Evolutionary conservation across 2,888 invertebrate species (phyloP).

Genomic region (Lithophane socia): DNA sequence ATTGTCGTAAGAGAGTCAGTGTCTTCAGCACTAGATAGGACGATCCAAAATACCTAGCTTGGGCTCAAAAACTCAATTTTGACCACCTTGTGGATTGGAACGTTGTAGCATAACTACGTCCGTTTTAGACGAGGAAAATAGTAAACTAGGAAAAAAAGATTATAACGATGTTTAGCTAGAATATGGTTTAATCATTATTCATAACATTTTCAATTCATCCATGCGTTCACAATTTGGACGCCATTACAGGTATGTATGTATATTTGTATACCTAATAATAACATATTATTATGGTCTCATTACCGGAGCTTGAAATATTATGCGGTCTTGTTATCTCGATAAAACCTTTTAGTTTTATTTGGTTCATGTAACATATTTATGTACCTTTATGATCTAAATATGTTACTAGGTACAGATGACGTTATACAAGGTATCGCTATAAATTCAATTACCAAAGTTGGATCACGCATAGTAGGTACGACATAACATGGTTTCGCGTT

Average conservation of each 20-base stretch:
- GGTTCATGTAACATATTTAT: not conserved
- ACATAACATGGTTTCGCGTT: slow-evolving; percentile 9
- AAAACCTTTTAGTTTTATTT: slow-evolving; percentile 22
- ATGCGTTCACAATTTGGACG: slow-evolving; percentile 5
- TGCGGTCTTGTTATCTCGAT: slow-evolving; percentile 39
- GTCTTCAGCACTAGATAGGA: too few relatives aligned
- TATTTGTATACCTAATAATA: too few relatives aligned
- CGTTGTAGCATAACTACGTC: too few relatives aligned
- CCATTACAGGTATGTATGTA: not conserved
- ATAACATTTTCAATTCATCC: slow-evolving; percentile 17
- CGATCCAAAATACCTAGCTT: too few relatives aligned
- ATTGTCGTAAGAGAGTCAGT: too few relatives aligned
- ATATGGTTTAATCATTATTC: slow-evolving; percentile 2
- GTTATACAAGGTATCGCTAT: slow-evolving; percentile 3
- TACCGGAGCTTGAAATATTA: slow-evolving; percentile 18
- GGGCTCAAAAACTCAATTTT: too few relatives aligned
- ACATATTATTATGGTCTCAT: slow-evolving; percentile 36
- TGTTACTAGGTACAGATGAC: not conserved
- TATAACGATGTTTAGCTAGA: not conserved
- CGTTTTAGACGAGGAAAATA: not conserved
- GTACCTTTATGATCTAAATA: slow-evolving; percentile 22
- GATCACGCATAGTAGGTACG: not conserved
- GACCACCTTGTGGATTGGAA: too few relatives aligned
- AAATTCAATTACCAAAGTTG: slow-evolving; percentile 17
- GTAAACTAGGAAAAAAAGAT: not conserved